These are phyloP conservation scores for Caenorhabditis sinica DNA, from an alignment of 2,888 invertebrate species.

Conservation along the genomic window DNA sequence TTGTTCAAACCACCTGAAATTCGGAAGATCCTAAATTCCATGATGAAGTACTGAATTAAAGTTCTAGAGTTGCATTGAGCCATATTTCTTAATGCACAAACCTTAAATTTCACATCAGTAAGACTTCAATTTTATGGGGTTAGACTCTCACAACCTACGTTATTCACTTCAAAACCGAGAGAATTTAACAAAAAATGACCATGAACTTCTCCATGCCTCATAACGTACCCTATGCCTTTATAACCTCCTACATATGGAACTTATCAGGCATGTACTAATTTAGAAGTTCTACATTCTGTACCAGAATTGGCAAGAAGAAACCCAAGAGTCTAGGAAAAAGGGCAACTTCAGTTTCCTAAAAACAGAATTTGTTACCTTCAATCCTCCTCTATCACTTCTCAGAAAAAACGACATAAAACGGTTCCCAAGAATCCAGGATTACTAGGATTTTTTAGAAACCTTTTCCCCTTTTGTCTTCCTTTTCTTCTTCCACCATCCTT, in stretches of 20 bases:
- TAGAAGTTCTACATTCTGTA: neutral
- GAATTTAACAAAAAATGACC: neutral
- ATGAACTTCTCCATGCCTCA: neutral
- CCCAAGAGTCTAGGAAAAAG: neutral
- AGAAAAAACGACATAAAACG: neutral
- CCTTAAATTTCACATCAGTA: too few species aligned
- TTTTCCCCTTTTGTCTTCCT: neutral
- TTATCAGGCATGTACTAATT: slow-evolving; percentile 14
- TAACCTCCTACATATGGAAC: neutral
- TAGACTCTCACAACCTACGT: too few species aligned
- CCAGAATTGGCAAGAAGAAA: too few species aligned
- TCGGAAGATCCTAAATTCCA: too few species aligned
- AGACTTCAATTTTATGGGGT: too few species aligned
- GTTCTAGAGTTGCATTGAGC: too few species aligned
- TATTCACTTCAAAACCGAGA: too few species aligned
- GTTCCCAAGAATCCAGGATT: neutral
- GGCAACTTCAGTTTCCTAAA: too few species aligned
- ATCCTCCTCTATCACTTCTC: neutral
- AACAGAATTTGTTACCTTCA: neutral
- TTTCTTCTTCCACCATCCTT: slow-evolving; percentile 6
- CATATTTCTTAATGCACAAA: too few species aligned
- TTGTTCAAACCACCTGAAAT: too few species aligned
- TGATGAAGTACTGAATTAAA: too few species aligned
- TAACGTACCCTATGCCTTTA: neutral
- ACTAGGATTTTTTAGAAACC: slow-evolving; percentile 9